Evolutionary conservation across 2,797 vertebrate genomes (phyloP).

Genomic region (Spinus olivaceus): DNA sequence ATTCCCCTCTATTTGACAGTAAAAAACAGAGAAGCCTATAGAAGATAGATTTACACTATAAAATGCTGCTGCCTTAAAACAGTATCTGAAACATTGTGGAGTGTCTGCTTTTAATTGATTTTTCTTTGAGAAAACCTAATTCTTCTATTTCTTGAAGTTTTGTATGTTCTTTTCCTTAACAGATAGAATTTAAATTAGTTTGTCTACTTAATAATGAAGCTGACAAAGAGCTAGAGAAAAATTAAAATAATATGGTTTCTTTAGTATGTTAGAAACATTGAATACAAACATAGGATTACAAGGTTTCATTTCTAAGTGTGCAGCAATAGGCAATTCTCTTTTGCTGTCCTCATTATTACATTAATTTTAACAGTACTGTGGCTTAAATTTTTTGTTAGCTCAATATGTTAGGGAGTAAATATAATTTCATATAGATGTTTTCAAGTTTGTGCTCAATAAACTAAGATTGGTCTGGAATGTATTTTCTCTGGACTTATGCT

Average conservation of each 20-base stretch:
- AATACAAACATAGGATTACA: neutral
- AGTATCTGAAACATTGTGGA: neutral
- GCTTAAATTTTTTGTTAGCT: neutral
- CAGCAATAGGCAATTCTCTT: neutral
- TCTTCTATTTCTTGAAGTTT: neutral
- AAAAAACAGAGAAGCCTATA: neutral
- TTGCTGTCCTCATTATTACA: neutral
- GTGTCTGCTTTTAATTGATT: neutral
- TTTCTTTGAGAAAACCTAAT: neutral
- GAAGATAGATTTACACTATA: neutral
- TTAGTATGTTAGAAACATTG: neutral
- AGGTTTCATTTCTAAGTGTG: neutral
- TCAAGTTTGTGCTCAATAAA: neutral
- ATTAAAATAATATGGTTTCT: neutral
- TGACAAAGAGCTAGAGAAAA: neutral
- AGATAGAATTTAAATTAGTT: neutral
- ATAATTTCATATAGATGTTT: neutral
- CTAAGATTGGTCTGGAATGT: neutral
- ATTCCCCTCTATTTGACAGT: neutral
- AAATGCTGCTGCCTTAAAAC: neutral
- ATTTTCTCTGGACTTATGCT: neutral
- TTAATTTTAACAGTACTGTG: neutral
- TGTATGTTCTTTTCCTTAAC: neutral
- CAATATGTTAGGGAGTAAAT: neutral
- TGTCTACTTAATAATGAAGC: neutral